Evolutionary conservation across 2,113 vertebrate species (phyloP), one percentile per base, ranked within the genome.

Genomic region (Oncorhynchus gorbuscha): DNA sequence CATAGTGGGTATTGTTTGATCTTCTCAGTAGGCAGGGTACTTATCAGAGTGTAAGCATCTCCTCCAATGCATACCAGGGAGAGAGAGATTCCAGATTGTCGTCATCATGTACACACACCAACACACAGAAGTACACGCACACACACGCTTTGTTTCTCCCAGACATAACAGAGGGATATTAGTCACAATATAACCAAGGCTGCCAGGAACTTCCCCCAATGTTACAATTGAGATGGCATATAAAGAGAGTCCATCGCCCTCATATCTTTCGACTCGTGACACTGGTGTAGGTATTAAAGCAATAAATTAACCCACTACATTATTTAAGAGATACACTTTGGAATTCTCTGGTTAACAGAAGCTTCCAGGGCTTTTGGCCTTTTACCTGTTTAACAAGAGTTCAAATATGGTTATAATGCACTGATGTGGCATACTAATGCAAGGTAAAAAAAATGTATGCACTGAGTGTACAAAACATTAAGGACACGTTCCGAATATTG

Each of bases 111-210:
- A 12, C 39, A 45, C 39, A 45, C 39, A 45, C 39, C 39, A 45
- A 45, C 39, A 45, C 9, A 45, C 39, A 12, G 9, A 45, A 12
- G 39, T 12, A 45, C 39, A 45, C 2, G 9, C 39, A 45, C 79
- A 55, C 80, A 66, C 80, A 62, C 76, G 39, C 70, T 86, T 85
- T 88, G 81, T 89, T 88, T 92, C 79, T 75, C 49, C 49, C 73
- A 91, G 89, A 93, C 73, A 90, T 88, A 91, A 93, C 91, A 90
- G 87, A 90, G 69, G 79, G 75, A 80, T 76, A 88, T 90, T 83
- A 55, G 51, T 55, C 51, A 55, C 51, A 55, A 55, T 55, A 55
- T 55, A 55, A 55, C 51, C 51, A 55, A 55, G 51, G 51, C 51
- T 55, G 51, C 14, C 51, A 18, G 51, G 13, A 55, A 55, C 51